Conservation (phyloP, 2,113 vertebrate genomes). For the Sorex araneus region DNA sequence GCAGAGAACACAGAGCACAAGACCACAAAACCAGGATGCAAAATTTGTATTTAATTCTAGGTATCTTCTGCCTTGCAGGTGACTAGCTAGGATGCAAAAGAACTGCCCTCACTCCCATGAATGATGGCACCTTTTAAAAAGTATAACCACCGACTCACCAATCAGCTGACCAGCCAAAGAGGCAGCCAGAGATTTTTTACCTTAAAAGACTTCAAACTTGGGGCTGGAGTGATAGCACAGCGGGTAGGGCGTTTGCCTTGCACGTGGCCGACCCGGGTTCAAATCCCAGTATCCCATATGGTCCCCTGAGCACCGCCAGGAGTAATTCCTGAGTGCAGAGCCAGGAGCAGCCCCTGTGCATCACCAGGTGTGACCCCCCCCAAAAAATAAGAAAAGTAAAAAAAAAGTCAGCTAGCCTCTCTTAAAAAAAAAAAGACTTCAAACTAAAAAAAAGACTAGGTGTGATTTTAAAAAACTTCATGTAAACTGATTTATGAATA, state of each 20-base stretch:
- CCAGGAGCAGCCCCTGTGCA: too few relatives aligned
- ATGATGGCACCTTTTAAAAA: constrained; percentile 65
- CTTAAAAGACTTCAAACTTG: constrained; percentile 57
- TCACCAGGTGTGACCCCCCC: too few relatives aligned
- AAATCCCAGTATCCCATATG: too few relatives aligned
- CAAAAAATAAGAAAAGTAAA: too few relatives aligned
- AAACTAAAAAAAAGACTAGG: constrained; percentile 37
- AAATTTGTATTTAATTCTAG: neutral
- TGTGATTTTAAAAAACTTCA: constrained; percentile 53
- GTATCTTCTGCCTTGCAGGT: constrained; percentile 52
- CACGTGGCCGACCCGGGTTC: too few relatives aligned
- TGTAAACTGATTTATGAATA: neutral
- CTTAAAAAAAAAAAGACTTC: constrained; percentile 60
- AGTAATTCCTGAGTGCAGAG: too few relatives aligned
- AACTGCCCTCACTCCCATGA: constrained; percentile 52
- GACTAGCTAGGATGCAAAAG: constrained; percentile 26
- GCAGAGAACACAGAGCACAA: constrained; percentile 20
- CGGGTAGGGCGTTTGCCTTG: too few relatives aligned
- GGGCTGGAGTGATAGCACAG: too few relatives aligned
- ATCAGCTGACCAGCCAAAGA: constrained; percentile 43
- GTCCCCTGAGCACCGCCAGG: too few relatives aligned
- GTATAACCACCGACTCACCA: constrained; percentile 31
- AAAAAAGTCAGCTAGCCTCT: too few relatives aligned
- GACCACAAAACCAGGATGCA: neutral
- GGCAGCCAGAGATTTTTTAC: constrained; percentile 49